These are phyloP conservation scores for Lithobates pipiens DNA, from an alignment of 2,797 vertebrate genomes.

Conservation along the genomic window DNA sequence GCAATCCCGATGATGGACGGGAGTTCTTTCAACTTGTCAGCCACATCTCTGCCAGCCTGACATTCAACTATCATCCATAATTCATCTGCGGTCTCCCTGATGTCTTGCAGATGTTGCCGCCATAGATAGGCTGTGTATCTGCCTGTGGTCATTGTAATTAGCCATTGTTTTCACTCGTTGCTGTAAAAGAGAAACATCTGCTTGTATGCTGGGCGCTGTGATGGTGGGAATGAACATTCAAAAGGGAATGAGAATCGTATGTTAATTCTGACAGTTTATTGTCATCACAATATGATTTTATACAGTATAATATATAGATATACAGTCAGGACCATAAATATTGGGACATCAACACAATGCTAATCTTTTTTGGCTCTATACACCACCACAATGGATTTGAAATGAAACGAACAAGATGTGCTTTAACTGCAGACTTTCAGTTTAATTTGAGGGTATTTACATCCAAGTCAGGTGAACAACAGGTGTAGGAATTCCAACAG, in stretches of 20 bases:
- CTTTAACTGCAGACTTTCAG: no score
- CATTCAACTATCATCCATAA: not conserved
- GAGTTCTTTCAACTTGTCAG: not conserved
- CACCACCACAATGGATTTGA: no score
- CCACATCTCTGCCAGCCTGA: not conserved
- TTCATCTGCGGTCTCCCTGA: conserved; percentile 17
- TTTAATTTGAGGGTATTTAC: no score
- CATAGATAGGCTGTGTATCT: not conserved
- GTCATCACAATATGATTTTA: not conserved
- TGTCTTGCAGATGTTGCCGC: not conserved
- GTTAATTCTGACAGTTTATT: not conserved
- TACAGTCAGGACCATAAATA: no score
- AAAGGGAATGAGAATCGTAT: not conserved
- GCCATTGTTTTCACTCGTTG: not conserved
- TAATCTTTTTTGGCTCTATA: no score
- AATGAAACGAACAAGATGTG: no score
- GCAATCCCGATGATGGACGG: not conserved
- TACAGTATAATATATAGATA: not conserved
- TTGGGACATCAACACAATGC: no score
- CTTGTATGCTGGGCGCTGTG: not conserved
- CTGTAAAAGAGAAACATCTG: conserved; percentile 23
- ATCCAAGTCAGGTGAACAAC: no score
- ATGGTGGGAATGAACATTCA: not conserved
- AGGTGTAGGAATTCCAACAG: no score
- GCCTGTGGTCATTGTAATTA: conserved; percentile 26